Evolutionary conservation across 2,888 invertebrate species (phyloP), one percentile per base, ranked within the genome.

Genomic region (Resseliella maxima): DNA sequence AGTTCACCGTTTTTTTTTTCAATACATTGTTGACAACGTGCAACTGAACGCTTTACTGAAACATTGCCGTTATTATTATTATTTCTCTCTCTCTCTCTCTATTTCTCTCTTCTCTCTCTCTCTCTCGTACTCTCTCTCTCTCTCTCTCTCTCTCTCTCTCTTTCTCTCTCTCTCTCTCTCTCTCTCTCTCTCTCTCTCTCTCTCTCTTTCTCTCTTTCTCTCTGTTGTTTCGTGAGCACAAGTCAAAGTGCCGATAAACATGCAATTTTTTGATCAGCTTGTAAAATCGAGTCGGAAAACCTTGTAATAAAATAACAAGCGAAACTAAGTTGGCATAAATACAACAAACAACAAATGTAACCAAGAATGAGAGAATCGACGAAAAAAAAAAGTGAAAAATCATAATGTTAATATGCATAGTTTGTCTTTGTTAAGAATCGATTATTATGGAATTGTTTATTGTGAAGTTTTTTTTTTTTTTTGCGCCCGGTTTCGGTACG

Each of bases 351-450:
- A 45, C 45, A 12, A 45, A 45, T 12, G 35, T 8, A 35, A 24
- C 12, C 12, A 31, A n/a, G 8, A 35, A 27, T 50, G 50, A 64
- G 64, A 83, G 12, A n/a, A 41, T 41, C 24, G 8, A 24, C 1
- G 41, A 0, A 83, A n/a, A 24, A 83, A 41, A 83, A 83, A 12
- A 81, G 5, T 10, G 6, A 36, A 81, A 38, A 72, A 72, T 72
- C 72, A 72, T 72, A 72, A 72, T 72, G 72, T 72, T 72, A 72
- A 72, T 83, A 83, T 83, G 38, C 38, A 83, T 41, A 83, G 83
- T 83, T 83, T 83, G 83, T 83, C 38, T 83, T 83, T 83, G 83
- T 83, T 38, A 83, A 83, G 83, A 83, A 83, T 83, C 83, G 83
- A 83, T 83, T 83, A 83, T 83, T 83, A 83, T 83, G 41, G 41